Evolutionary conservation across 2,888 invertebrate genomes (phyloP), one percentile per base, ranked within the genome.

Genomic region (Apeira syringaria): DNA sequence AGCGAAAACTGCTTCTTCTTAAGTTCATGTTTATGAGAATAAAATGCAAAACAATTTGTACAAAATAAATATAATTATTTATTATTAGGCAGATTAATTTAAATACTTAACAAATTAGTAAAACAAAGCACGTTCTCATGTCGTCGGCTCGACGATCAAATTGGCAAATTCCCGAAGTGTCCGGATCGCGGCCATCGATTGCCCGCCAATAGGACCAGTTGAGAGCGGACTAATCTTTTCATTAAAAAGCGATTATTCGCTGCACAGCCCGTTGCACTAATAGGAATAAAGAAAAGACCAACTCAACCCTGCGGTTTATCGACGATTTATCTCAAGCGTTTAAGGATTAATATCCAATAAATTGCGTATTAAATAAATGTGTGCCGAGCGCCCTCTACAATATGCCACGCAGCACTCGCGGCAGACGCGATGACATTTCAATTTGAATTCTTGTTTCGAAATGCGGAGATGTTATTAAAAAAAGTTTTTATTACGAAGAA

Each of bases 181-280:
- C 79, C 74, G 64, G 42, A 47, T 46, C 66, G 62, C 56, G 63
- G 68, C 70, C 74, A 80, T 84, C 78, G 84, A 82, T 84, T 77
- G 67, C 53, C 41, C 72, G 73, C 80, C 79, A 75, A 77, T 74
- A 61, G 72, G 62, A 67, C 37, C 47, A 26, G 63, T 67, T 61
- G 56, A 60, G 69, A 68, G 78, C 71, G 82, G 77, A 76, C 83
- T 88, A 87, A 88, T 87, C 87, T 87, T 87, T 87, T 88, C 87
- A 88, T 88, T 88, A 87, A 87, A 87, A 86, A 86, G 79, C 87
- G 88, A 88, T 88, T 88, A 88, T 82, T 77, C 86, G 75, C 74
- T 80, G 85, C 85, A 84, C 80, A 75, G 75, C 63, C 74, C 74
- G 78, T 59, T 82, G 86, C 86, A 84, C 85, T 83, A 83, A 86